These are phyloP conservation scores for Volucella inanis DNA, from an alignment of 2,888 invertebrate species.

Conservation along the genomic window DNA sequence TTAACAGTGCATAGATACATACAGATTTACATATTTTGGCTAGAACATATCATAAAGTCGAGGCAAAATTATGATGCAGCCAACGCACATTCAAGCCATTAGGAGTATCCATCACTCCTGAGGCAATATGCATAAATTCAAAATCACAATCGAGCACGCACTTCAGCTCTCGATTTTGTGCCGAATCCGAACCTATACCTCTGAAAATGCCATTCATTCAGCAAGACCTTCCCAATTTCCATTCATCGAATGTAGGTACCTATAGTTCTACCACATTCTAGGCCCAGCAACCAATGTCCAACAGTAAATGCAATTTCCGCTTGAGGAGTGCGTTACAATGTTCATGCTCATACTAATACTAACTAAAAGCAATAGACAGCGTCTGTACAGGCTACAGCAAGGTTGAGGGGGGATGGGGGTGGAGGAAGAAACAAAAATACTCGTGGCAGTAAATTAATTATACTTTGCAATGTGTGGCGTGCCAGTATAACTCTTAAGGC, in stretches of 20 bases:
- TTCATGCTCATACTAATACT: slow-evolving; percentile 60
- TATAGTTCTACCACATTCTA: neutral
- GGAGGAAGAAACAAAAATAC: neutral
- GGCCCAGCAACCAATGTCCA: slow-evolving; percentile 38
- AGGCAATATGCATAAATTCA: slow-evolving; percentile 74
- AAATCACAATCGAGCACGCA: slow-evolving; percentile 73
- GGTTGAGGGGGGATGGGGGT: neutral
- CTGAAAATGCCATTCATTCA: slow-evolving; percentile 62
- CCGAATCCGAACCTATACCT: slow-evolving; percentile 59
- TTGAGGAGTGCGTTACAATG: slow-evolving; percentile 66
- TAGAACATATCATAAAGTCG: slow-evolving; percentile 63
- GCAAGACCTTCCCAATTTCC: neutral
- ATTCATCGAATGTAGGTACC: neutral
- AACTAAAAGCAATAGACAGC: slow-evolving; percentile 67
- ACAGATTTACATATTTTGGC: slow-evolving; percentile 1
- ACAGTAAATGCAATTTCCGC: slow-evolving; percentile 72
- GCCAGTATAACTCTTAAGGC: slow-evolving; percentile 45
- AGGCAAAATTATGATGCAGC: slow-evolving; percentile 72
- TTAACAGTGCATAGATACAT: slow-evolving; percentile 18
- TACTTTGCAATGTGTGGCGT: slow-evolving; percentile 66
- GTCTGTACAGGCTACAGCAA: slow-evolving; percentile 51
- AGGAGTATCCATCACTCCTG: slow-evolving; percentile 74
- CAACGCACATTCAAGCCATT: slow-evolving; percentile 73
- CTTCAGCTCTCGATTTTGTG: slow-evolving; percentile 35
- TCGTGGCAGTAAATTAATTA: slow-evolving; percentile 73